Conservation (phyloP, 2,888 invertebrate genomes). For the Dexiosoma caninum region DNA sequence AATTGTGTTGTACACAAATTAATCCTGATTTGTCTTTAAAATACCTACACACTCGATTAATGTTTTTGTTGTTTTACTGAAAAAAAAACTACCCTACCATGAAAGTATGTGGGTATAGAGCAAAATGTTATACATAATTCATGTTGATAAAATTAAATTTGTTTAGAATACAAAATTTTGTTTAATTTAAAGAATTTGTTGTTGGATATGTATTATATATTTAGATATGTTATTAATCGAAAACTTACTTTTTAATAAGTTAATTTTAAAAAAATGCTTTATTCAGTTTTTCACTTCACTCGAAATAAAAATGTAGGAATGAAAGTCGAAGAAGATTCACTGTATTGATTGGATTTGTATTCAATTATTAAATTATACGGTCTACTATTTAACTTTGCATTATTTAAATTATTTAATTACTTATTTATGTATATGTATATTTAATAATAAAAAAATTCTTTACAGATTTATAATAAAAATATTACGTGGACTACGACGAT, state of each 20-base stretch:
- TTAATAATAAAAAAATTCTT: constrained; percentile 37
- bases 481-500: constrained; percentile 61
- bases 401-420: constrained; percentile 18
- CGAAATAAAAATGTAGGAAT: neutral
- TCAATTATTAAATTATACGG: constrained; percentile 1
- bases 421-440: neutral
- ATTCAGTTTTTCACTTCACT: neutral
- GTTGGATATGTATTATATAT: neutral
- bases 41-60: constrained; percentile 43
- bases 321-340: neutral
- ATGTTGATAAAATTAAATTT: constrained; percentile 43
- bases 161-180: neutral
- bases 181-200: neutral
- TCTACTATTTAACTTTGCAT: constrained; percentile 15
- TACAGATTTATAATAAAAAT: constrained; percentile 51
- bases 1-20: too few relatives aligned
- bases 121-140: constrained; percentile 70
- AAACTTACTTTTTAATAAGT: constrained; percentile 9
- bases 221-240: neutral
- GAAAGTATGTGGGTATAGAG: constrained; percentile 58
- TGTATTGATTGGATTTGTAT: neutral
- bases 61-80: neutral
- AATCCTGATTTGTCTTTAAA: constrained; percentile 27
- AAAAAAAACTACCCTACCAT: constrained; percentile 41
- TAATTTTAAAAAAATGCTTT: neutral